Percentiles rank a stretch among this genome's conserved stretches.
These are phyloP conservation scores for Drosophila virilis DNA, from an alignment of 1,140 invertebrate genomes.

Conservation along the genomic window DNA sequence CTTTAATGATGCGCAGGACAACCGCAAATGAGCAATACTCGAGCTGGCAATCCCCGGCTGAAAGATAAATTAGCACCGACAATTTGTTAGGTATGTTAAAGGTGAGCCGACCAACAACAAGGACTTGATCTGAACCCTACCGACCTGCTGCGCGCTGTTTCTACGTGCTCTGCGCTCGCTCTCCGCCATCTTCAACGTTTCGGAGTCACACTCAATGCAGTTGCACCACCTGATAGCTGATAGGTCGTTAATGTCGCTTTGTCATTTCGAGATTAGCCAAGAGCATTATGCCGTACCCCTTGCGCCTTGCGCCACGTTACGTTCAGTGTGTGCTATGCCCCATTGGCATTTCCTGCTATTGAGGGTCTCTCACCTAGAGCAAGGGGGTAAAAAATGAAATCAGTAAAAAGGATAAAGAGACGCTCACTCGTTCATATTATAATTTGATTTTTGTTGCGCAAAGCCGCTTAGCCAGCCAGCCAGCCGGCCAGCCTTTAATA, in stretches of 20 bases:
- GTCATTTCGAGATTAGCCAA: conserved; percentile 58
- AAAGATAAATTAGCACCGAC: conserved; percentile 51
- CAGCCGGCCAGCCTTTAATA: conserved; percentile 27
- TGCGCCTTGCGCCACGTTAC: conserved; percentile 3
- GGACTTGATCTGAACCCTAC: conserved; percentile 13
- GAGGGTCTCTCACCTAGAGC: neutral
- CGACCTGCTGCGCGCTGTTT: conserved; percentile 49
- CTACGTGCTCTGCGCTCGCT: conserved; percentile 16
- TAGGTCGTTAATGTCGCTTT: conserved; percentile 41
- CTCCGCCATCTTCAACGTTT: conserved; percentile 6
- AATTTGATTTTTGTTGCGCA: conserved; percentile 59
- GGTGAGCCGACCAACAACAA: conserved; percentile 36
- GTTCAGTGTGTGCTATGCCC: conserved; percentile 41
- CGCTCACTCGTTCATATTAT: conserved; percentile 54
- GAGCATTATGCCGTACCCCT: neutral
- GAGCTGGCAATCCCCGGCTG: neutral
- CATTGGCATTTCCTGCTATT: conserved; percentile 24
- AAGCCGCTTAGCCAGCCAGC: conserved; percentile 52
- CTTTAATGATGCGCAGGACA: conserved; percentile 67
- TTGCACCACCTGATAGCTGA: conserved; percentile 36
- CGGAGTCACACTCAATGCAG: conserved; percentile 16
- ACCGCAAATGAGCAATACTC: conserved; percentile 72
- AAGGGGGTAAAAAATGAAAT: neutral
- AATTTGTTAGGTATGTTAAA: conserved; percentile 59
- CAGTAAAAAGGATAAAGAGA: conserved; percentile 28